These are phyloP conservation scores for Hippocampus mohnikei DNA, from an alignment of 2,113 vertebrate genomes.

Conservation along the genomic window DNA sequence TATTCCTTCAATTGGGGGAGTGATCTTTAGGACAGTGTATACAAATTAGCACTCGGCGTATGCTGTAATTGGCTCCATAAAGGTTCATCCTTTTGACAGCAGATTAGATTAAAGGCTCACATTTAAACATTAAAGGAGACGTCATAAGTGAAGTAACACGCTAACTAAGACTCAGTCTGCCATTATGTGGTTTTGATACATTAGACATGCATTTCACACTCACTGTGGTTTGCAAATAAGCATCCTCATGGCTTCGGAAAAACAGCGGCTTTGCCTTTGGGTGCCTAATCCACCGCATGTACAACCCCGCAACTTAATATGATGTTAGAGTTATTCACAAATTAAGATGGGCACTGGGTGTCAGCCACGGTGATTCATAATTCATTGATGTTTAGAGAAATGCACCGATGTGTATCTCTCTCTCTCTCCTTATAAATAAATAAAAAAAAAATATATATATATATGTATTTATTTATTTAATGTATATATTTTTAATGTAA, in stretches of 20 bases:
- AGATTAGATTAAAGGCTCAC: constrained; percentile 14
- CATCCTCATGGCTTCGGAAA: constrained; percentile 35
- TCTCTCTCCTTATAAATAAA: no score
- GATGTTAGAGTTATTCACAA: constrained; percentile 18
- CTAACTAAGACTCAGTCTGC: constrained; percentile 26
- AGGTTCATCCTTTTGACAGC: constrained; percentile 27
- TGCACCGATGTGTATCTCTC: neutral
- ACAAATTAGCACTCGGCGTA: constrained; percentile 27
- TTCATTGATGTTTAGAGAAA: constrained; percentile 16
- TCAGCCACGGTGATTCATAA: no score
- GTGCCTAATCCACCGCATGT: constrained; percentile 23
- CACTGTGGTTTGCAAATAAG: constrained; percentile 38
- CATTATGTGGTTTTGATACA: constrained; percentile 48
- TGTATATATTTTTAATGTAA: no score
- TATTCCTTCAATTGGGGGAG: constrained; percentile 55
- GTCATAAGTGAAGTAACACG: constrained; percentile 35
- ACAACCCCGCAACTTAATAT: constrained; percentile 22
- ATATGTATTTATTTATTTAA: no score
- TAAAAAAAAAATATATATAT: no score
- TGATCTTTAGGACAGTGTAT: constrained; percentile 31
- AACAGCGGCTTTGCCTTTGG: constrained; percentile 37
- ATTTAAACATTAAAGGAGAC: constrained; percentile 35
- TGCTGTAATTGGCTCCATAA: constrained; percentile 48
- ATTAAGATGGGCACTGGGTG: constrained; percentile 10
- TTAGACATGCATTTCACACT: constrained; percentile 22